Base-by-base conservation (phyloP, 2,888 invertebrate species). In the Brachyopa scutellaris region DNA sequence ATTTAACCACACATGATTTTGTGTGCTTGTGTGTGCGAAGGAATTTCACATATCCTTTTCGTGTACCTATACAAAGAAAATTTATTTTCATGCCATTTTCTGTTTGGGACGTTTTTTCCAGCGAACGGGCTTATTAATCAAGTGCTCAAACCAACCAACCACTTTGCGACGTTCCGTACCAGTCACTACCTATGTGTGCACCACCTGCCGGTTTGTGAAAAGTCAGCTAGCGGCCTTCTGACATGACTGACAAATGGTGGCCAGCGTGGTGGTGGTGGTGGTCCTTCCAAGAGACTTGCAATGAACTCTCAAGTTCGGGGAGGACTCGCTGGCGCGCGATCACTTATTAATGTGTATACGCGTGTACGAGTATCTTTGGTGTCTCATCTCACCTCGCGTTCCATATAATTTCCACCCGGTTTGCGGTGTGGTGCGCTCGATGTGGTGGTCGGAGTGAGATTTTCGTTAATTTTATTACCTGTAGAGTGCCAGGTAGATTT, bases 401-500 rank as follows among this genome's bases (percentile, higher is more conserved):
- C 67, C 29, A 61, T 67, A 61, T 47, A 42, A 59, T 62, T 70
- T 53, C 38, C 66, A 66, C 59, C 59, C 45, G 61, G 45, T 57
- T 38, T 23, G 11, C 17, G 55, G 21, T 66, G 64, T n/a, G 19
- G 45, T 19, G 31, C 31, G 73, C 62, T 64, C 82, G 66, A 67
- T 72, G n/a, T n/a, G 72, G 76, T 83, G 83, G 76, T 83, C 72
- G 78, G 67, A 83, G 83, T 83, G 72, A 83, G 83, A 83, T 78
- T 83, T 83, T 78, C 73, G 69, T 83, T 78, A 83, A 83, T 83
- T 83, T 83, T 83, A 83, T 83, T 83, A 83, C 83, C 83, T 83
- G 83, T 73, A 83, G 83, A 83, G 83, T 83, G 83, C 83, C 78
- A 83, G 83, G 78, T 83, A 83, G 78, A 83, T 83, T 83, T 78